Conservation (phyloP, 1,140 invertebrate genomes). For the Artemia franciscana region DNA sequence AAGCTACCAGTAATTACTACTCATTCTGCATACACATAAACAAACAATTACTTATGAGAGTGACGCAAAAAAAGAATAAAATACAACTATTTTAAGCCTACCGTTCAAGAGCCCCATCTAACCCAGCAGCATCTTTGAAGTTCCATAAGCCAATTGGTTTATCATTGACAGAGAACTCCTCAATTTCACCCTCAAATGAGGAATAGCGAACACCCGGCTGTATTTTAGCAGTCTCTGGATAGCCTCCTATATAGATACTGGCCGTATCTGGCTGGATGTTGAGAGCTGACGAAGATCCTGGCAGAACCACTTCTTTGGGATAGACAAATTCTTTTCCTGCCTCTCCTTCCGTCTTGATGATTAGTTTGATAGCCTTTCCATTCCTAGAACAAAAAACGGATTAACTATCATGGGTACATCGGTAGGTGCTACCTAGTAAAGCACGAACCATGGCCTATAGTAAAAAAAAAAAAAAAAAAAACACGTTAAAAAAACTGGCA, state of each 20-base stretch:
- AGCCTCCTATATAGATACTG: conserved; percentile 72
- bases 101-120: conserved; percentile 44
- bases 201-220: conserved; percentile 38
- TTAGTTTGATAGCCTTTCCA: conserved; percentile 55
- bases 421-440: too few relatives aligned
- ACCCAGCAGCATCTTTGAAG: conserved; percentile 51
- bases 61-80: too few relatives aligned
- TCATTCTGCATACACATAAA: too few relatives aligned
- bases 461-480: too few relatives aligned
- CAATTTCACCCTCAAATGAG: conserved; percentile 67
- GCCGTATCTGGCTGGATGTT: conserved; percentile 63
- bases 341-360: conserved; percentile 45
- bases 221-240: conserved; percentile 26
- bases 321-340: conserved; percentile 30
- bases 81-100: too few relatives aligned
- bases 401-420: too few relatives aligned
- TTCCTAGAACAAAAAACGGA: conserved; percentile 28
- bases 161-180: conserved; percentile 69
- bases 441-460: too few relatives aligned
- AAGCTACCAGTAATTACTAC: too few relatives aligned
- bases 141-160: conserved; percentile 83
- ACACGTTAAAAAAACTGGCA: too few relatives aligned
- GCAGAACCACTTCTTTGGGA: conserved; percentile 30
- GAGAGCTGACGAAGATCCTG: conserved; percentile 49
- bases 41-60: too few relatives aligned